Conservation (phyloP, 2,888 invertebrate genomes). For the Atrina japonica region DNA sequence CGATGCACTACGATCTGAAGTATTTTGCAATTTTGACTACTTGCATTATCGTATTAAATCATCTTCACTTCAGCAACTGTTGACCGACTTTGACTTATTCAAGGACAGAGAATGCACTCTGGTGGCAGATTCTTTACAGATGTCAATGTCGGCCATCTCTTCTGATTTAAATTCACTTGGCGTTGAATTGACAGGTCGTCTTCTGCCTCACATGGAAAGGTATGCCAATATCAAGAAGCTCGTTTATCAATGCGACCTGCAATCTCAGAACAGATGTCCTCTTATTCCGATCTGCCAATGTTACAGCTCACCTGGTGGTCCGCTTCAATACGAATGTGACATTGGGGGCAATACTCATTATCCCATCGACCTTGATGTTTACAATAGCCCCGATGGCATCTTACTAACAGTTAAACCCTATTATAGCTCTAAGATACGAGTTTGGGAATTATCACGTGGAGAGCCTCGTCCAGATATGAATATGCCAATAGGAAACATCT, state of each 20-base stretch:
- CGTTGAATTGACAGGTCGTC: slow-evolving; percentile 93
- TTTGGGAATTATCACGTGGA: slow-evolving; percentile 73
- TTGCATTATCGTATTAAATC: slow-evolving; percentile 95
- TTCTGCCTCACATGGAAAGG: slow-evolving; percentile 85
- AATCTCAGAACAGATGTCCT: slow-evolving; percentile 63
- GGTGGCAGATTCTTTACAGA: slow-evolving; percentile 94
- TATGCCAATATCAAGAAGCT: slow-evolving; percentile 60
- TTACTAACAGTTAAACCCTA: slow-evolving; percentile 69
- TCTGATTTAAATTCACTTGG: slow-evolving; percentile 96
- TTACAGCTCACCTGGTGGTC: slow-evolving; percentile 75
- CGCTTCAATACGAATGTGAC: slow-evolving; percentile 73
- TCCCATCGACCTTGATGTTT: slow-evolving; percentile 66
- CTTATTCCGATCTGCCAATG: slow-evolving; percentile 74
- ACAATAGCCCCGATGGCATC: slow-evolving; percentile 68
- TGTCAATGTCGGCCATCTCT: slow-evolving; percentile 95
- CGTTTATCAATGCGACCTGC: slow-evolving; percentile 70
- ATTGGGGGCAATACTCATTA: slow-evolving; percentile 60
- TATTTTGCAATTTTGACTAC: slow-evolving; percentile 98
- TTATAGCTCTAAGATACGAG: slow-evolving; percentile 61
- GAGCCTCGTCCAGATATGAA: slow-evolving; percentile 70
- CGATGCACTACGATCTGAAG: slow-evolving; percentile 93
- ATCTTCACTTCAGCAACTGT: slow-evolving; percentile 95
- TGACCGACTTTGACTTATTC: slow-evolving; percentile 88
- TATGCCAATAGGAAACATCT: slow-evolving; percentile 63
- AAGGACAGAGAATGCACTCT: slow-evolving; percentile 89